Evolutionary conservation across 2,888 invertebrate species (phyloP).

Genomic region (Drosophila limbata): DNA sequence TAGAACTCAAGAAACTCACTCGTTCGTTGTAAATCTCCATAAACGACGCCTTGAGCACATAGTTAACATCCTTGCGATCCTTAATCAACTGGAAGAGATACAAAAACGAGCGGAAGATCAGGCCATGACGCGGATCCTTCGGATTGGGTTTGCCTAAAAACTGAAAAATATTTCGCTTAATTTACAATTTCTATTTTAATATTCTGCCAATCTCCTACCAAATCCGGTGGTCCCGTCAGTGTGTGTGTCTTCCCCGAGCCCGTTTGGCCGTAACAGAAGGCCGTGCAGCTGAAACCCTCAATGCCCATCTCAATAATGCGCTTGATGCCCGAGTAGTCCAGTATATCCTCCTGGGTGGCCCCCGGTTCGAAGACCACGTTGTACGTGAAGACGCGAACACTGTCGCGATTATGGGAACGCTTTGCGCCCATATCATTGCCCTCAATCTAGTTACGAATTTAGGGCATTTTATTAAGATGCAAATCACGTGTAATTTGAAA

Average conservation of each 20-base stretch:
- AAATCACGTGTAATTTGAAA: not conserved
- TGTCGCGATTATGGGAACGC: constrained; percentile 87
- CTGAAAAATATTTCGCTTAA: constrained; percentile 83
- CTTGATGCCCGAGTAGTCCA: constrained; percentile 96
- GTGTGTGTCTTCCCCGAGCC: constrained; percentile 99
- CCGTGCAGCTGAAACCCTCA: constrained; percentile 97
- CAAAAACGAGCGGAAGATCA: constrained; percentile 95
- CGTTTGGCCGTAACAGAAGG: constrained; percentile 98
- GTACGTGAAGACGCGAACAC: constrained; percentile 95
- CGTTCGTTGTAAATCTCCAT: constrained; percentile 99
- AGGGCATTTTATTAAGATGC: not conserved
- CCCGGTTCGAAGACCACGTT: constrained; percentile 97
- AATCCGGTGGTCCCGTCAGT: constrained; percentile 94
- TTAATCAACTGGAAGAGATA: constrained; percentile 94
- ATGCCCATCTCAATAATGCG: constrained; percentile 96
- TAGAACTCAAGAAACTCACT: constrained; percentile 87
- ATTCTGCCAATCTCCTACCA: constrained; percentile 87
- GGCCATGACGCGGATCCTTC: constrained; percentile 91
- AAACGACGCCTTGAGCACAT: constrained; percentile 95
- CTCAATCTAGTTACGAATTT: constrained; percentile 84
- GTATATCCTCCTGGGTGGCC: constrained; percentile 92
- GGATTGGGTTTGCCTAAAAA: constrained; percentile 89
- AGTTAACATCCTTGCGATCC: constrained; percentile 91
- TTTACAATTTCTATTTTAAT: not conserved
- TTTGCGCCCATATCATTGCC: constrained; percentile 86